Conservation (phyloP, 2,888 invertebrate genomes). For the Eilema caniola region DNA sequence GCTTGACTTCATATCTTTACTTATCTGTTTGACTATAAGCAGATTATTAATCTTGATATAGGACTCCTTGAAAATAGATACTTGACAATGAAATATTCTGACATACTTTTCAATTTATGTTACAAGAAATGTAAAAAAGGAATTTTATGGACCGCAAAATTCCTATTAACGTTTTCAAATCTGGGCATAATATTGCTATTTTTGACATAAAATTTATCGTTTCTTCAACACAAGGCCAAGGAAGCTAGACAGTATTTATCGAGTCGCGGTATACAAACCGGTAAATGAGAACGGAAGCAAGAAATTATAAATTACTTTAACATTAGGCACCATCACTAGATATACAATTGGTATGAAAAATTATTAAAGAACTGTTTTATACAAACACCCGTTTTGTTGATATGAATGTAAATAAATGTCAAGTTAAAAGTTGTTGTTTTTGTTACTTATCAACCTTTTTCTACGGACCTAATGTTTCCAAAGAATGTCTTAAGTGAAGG, state of each 20-base stretch:
- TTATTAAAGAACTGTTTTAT: slow-evolving; percentile 85
- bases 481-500: too few species aligned
- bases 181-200: slow-evolving; percentile 37
- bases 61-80: background rate
- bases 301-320: slow-evolving; percentile 77
- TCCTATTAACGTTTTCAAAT: too few species aligned
- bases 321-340: slow-evolving; percentile 80
- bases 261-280: slow-evolving; percentile 66
- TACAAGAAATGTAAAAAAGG: background rate
- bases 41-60: background rate
- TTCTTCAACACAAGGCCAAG: slow-evolving; percentile 39
- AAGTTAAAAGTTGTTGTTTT: slow-evolving; percentile 74
- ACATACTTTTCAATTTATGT: background rate
- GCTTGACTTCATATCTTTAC: background rate
- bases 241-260: slow-evolving; percentile 45
- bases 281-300: slow-evolving; percentile 64
- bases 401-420: slow-evolving; percentile 88
- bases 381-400: slow-evolving; percentile 87
- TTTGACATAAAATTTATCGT: slow-evolving; percentile 26
- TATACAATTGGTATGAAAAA: slow-evolving; percentile 79
- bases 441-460: slow-evolving; percentile 18
- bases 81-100: background rate
- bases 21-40: background rate
- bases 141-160: too few species aligned
- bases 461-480: too few species aligned